A percentile compares a stretch with the other conserved stretches of the same genome.
Conservation (phyloP, 2,797 vertebrate genomes). For the Sebastes matsubarae region DNA sequence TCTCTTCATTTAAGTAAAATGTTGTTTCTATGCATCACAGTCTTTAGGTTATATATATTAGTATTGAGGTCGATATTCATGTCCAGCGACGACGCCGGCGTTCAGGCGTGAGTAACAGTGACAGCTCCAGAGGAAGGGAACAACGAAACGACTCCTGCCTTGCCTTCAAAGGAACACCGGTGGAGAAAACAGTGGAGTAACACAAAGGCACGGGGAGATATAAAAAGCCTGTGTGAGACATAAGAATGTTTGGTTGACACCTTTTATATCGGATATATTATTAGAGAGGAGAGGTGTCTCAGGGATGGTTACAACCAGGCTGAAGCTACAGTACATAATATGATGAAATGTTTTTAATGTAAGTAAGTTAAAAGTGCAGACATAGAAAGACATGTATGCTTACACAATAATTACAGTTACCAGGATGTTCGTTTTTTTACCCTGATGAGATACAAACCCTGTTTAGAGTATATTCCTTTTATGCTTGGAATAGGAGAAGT, state of each 20-base stretch:
- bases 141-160: not conserved
- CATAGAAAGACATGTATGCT: not conserved
- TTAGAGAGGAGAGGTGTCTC: not conserved
- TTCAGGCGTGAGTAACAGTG: conserved; percentile 24
- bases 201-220: not conserved
- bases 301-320: not conserved
- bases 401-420: not conserved
- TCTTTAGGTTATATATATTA: not conserved
- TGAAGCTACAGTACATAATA: not conserved
- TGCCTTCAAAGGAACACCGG: not conserved
- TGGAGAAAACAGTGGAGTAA: not conserved
- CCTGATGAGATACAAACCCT: not conserved
- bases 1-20: no score
- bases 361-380: not conserved
- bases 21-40: not conserved
- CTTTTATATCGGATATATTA: not conserved
- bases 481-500: not conserved
- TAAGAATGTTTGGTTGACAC: not conserved
- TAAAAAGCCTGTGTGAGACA: conserved; percentile 6
- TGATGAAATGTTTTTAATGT: not conserved
- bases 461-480: not conserved
- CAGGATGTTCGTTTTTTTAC: not conserved
- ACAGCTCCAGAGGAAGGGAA: conserved; percentile 39
- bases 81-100: not conserved
- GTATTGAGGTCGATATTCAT: conserved; percentile 20